Base-by-base conservation (phyloP, 2,797 vertebrate genomes). In the Percopsis omiscomaycus region DNA sequence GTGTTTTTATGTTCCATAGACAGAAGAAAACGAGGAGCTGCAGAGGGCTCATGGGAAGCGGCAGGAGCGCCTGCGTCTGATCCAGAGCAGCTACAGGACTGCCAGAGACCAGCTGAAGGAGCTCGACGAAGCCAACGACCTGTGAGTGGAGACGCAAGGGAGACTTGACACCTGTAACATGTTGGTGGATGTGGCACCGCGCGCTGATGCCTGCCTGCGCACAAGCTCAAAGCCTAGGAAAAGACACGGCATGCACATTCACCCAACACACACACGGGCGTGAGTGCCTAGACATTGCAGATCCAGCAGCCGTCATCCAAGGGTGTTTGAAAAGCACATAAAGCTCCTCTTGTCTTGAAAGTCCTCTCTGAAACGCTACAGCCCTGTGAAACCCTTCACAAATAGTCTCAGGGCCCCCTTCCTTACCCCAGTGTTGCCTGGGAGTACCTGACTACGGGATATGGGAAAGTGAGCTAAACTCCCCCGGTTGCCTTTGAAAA, bases 41-140 rank as follows among this genome's bases (percentile, higher is more conserved):
- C 93, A 85, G 88, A 87, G 81, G 86, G 94, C 91, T 76, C 93
- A 95, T 73, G 92, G 93, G 80, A 93, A 93, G 77, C 77, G 87
- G 1, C 88, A 88, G 47, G 92, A 95, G 80, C 94, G 94, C 55
- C 89, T 98, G 59, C 90, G 90, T 84, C 90, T 94, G 75, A 93
- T 99, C 79, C 94, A 96, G 87, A 92, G 87, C 87, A 94, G 92
- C 93, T 95, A 94, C 91, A 95, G 89, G 86, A 86, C 84, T 46
- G 77, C 96, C 71, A 94, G 91, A 89, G 92, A 94, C 65, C 95
- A 95, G 80, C 92, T 96, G 84, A 95, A 93, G 74, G 92, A 94
- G 75, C 85, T 88, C 77, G 92, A 98, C 75, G 94, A 93, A 79
- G 80, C 78, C 1, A 81, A 84, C 77, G 87, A 87, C 88, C 78